A percentile compares a stretch with the other conserved stretches of the same genome.
These are phyloP conservation scores for Megaleporinus macrocephalus DNA, from an alignment of 2,113 vertebrate species.

Conservation along the genomic window DNA sequence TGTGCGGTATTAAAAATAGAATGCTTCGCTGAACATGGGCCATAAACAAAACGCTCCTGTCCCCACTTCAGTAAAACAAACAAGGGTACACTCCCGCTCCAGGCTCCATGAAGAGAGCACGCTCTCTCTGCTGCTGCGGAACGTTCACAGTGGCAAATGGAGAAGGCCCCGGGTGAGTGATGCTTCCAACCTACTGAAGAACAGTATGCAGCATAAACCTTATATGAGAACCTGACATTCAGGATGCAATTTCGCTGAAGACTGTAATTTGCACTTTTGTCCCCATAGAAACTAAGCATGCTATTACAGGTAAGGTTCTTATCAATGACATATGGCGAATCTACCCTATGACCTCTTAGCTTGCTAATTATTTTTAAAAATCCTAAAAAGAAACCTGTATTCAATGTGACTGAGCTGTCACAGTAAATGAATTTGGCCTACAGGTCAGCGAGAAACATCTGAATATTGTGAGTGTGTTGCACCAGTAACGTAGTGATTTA, in stretches of 20 bases:
- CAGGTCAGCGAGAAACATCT: too few relatives aligned
- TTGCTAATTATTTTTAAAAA: too few relatives aligned
- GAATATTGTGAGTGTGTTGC: too few relatives aligned
- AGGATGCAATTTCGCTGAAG: background rate
- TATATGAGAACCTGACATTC: background rate
- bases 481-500: too few relatives aligned
- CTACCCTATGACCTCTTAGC: too few relatives aligned
- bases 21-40: slow-evolving; percentile 46
- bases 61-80: slow-evolving; percentile 50
- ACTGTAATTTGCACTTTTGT: background rate
- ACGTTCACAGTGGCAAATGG: background rate
- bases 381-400: too few relatives aligned
- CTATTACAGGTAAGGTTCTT: too few relatives aligned
- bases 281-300: too few relatives aligned
- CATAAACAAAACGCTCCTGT: slow-evolving; percentile 54
- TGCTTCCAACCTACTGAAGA: background rate
- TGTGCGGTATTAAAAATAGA: slow-evolving; percentile 61
- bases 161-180: background rate
- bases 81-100: slow-evolving; percentile 38
- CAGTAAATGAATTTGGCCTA: too few relatives aligned
- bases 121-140: background rate
- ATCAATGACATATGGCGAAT: background rate
- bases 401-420: too few relatives aligned
- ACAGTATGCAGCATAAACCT: background rate
- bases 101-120: slow-evolving; percentile 22